Percentiles rank a stretch among this genome's conserved stretches.
Conservation (phyloP, 2,113 vertebrate species). For the Cyanoramphus novaezelandiae region DNA sequence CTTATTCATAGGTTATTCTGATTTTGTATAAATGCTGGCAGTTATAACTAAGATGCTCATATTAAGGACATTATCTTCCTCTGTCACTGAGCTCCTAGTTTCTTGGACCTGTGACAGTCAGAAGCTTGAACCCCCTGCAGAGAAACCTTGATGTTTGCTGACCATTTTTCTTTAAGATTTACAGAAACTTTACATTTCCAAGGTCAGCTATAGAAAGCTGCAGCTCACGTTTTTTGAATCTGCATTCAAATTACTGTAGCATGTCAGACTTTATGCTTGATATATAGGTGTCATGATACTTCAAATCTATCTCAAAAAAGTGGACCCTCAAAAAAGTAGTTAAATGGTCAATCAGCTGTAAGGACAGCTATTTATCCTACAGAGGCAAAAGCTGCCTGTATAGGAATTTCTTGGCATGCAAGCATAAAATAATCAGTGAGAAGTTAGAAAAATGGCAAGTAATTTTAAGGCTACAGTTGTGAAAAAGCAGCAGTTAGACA, state of each 20-base stretch:
- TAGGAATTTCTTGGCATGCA: not conserved
- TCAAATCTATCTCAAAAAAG: not conserved
- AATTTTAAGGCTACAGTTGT: not conserved
- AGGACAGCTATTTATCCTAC: not conserved
- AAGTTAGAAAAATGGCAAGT: not conserved
- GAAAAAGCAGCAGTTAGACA: not conserved
- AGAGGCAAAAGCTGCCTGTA: not conserved
- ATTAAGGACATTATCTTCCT: not conserved
- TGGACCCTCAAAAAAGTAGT: not conserved
- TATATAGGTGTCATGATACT: not conserved
- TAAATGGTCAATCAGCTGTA: not conserved
- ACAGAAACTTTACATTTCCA: not conserved
- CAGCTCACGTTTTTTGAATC: not conserved
- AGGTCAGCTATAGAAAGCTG: not conserved
- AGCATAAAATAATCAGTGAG: not conserved
- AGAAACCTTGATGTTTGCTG: not conserved
- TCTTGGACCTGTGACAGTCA: not conserved
- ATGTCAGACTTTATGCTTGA: not conserved
- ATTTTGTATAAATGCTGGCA: not conserved
- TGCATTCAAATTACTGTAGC: not conserved
- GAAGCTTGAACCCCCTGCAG: not conserved
- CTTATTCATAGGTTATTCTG: not conserved
- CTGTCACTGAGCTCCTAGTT: not conserved
- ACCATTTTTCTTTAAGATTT: not conserved
- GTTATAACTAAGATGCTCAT: not conserved